Conservation (phyloP, 2,888 invertebrate genomes). For the Scelioninae gen. 1 region DNA sequence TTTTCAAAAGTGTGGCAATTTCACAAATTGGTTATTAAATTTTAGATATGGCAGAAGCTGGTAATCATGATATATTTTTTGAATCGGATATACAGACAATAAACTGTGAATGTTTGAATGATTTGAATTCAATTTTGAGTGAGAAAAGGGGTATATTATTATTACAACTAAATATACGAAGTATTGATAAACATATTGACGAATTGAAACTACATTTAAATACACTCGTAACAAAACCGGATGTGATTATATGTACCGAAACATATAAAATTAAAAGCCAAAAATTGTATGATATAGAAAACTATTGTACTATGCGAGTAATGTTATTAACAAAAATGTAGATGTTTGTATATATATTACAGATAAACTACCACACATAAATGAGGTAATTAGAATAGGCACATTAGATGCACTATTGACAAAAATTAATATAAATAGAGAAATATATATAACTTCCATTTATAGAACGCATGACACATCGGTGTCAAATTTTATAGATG, state of each 20-base stretch:
- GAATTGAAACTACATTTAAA: neutral
- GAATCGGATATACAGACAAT: too few species aligned
- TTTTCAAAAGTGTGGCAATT: neutral
- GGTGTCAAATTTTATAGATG: neutral
- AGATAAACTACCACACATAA: neutral
- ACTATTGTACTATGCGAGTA: slow-evolving; percentile 9
- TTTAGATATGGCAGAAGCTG: neutral
- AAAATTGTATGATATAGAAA: slow-evolving; percentile 9
- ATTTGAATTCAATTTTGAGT: too few species aligned
- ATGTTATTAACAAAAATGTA: slow-evolving; percentile 7
- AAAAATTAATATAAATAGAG: neutral
- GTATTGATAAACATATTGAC: neutral
- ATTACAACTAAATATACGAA: neutral
- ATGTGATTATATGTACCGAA: slow-evolving; percentile 26
- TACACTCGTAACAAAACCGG: slow-evolving; percentile 49
- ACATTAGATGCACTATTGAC: slow-evolving; percentile 8
- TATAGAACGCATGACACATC: slow-evolving; percentile 7
- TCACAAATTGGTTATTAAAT: neutral
- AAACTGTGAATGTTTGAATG: too few species aligned
- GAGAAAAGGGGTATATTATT: neutral
- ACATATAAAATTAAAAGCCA: slow-evolving; percentile 4
- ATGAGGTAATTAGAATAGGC: neutral
- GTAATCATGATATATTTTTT: too few species aligned
- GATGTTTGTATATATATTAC: slow-evolving; percentile 1
- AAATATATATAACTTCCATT: slow-evolving; percentile 7